These are phyloP conservation scores for Oxyscelio sp. DNA, from an alignment of 2,888 invertebrate species.

Conservation along the genomic window DNA sequence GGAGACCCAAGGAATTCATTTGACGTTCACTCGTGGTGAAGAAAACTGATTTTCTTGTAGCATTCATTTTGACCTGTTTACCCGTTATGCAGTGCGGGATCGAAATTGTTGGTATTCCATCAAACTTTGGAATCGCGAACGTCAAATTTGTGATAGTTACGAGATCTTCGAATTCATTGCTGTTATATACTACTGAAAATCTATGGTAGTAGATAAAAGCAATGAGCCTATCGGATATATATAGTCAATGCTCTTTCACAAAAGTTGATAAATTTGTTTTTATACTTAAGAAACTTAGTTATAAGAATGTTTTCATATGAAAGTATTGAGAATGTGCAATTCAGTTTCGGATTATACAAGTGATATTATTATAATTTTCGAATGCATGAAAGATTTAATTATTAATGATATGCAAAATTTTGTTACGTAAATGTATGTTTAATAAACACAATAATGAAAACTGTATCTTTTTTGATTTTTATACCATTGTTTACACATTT, in stretches of 20 bases:
- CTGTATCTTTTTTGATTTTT: not conserved
- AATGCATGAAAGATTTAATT: slow-evolving; percentile 44
- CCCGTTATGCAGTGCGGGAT: too few species aligned
- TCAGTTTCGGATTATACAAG: slow-evolving; percentile 60
- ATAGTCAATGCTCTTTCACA: slow-evolving; percentile 44
- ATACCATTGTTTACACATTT: too few species aligned
- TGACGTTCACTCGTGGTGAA: too few species aligned
- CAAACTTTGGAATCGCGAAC: slow-evolving; percentile 58
- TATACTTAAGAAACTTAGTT: slow-evolving; percentile 56
- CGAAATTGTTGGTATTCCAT: too few species aligned
- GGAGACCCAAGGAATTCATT: too few species aligned
- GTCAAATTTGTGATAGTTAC: slow-evolving; percentile 58
- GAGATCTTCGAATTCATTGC: slow-evolving; percentile 22
- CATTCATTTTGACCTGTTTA: too few species aligned
- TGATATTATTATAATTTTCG: slow-evolving; percentile 67
- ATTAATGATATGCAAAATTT: slow-evolving; percentile 19
- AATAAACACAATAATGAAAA: slow-evolving; percentile 44
- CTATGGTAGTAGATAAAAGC: slow-evolving; percentile 30
- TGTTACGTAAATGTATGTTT: slow-evolving; percentile 35
- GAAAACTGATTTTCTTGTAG: too few species aligned
- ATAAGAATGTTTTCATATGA: slow-evolving; percentile 64
- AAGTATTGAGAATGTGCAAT: slow-evolving; percentile 69
- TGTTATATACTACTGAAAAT: not conserved
- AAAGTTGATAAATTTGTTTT: slow-evolving; percentile 62
- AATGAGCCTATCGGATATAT: slow-evolving; percentile 1